Evolutionary conservation across 2,888 invertebrate species (phyloP).

Genomic region (Sarcophaga subvicina): DNA sequence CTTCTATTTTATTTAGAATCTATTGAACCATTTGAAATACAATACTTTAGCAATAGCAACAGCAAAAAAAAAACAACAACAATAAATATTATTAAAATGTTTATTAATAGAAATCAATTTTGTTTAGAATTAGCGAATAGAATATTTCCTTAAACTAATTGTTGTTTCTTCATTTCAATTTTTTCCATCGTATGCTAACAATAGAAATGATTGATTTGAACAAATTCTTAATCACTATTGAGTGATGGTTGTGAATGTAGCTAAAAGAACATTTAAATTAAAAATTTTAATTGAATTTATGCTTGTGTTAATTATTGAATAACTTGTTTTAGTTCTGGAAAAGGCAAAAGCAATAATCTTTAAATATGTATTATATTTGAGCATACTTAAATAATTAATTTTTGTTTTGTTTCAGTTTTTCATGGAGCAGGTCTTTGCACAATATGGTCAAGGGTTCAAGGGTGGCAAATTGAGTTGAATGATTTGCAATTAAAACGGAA

Average conservation of each 20-base stretch:
- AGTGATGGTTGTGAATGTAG: background rate
- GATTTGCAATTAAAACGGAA: too few species aligned
- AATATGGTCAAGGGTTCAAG: too few species aligned
- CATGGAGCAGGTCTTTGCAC: too few species aligned
- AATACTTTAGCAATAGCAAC: background rate
- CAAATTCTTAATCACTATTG: slow-evolving; percentile 39
- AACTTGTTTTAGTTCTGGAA: background rate
- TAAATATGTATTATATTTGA: background rate
- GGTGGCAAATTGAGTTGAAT: too few species aligned
- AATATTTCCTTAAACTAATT: slow-evolving; percentile 44
- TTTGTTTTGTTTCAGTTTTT: too few species aligned
- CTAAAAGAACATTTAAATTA: slow-evolving; percentile 1
- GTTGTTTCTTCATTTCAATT: slow-evolving; percentile 1
- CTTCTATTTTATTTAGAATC: slow-evolving; percentile 7
- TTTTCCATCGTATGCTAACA: background rate
- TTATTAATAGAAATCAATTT: background rate
- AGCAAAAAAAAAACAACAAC: background rate
- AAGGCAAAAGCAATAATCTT: background rate
- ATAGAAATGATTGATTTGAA: slow-evolving; percentile 33
- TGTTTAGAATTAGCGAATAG: background rate
- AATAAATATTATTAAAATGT: background rate
- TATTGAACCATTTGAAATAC: slow-evolving; percentile 9
- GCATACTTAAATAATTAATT: too few species aligned
- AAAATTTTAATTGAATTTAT: background rate
- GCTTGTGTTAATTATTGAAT: background rate